Percentiles rank a stretch among this genome's conserved stretches.
Conservation (phyloP, 2,888 invertebrate genomes). For the Lochmaea capreae region DNA sequence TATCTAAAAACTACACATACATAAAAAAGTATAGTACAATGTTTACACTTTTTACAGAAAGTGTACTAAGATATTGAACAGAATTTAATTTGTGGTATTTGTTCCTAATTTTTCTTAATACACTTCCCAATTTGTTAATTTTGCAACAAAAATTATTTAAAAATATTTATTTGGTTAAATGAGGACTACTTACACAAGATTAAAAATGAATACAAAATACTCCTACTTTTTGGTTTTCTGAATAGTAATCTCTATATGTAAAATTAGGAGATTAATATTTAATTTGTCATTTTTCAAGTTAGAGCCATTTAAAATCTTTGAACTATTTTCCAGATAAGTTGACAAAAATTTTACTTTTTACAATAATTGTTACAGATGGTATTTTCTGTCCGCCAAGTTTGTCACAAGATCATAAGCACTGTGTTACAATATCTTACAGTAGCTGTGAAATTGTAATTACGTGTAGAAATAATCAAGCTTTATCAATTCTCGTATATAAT, state of each 20-base stretch:
- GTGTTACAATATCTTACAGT: background rate
- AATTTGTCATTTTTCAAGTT: background rate
- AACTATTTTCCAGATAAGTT: background rate
- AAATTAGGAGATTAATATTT: background rate
- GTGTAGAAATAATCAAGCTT: background rate
- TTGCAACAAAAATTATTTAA: background rate
- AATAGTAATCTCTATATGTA: background rate
- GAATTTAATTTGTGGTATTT: background rate
- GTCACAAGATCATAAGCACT: no score
- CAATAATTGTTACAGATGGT: background rate
- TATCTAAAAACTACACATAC: constrained; percentile 7
- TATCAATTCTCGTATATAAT: no score
- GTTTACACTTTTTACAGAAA: constrained; percentile 11
- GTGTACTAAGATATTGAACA: background rate
- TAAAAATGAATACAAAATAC: background rate
- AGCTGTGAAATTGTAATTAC: background rate
- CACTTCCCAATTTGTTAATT: background rate
- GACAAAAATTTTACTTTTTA: background rate
- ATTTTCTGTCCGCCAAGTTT: no score
- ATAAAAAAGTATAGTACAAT: constrained; percentile 10
- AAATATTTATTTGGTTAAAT: background rate
- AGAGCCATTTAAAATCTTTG: background rate
- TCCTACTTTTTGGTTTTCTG: background rate
- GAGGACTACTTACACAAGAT: background rate
- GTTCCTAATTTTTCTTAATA: background rate